phyloP scores from a whole-genome alignment of 2,888 invertebrate species.

The Dicranocentrus wangi region DNA sequence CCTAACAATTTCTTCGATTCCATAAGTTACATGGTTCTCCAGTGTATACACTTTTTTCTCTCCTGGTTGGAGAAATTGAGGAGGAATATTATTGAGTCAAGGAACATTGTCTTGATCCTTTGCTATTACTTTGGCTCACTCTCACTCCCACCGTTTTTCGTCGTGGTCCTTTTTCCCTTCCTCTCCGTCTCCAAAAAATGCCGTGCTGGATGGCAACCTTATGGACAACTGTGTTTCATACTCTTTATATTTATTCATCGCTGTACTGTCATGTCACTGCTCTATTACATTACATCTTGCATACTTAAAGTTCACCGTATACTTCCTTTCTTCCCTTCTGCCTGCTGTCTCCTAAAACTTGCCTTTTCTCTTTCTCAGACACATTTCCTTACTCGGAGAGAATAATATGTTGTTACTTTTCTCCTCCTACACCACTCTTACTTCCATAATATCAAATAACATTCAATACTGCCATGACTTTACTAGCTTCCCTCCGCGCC shows the following conservation, averaged over 20 bases:
- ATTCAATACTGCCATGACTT: constrained; percentile 31
- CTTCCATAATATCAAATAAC: constrained; percentile 35
- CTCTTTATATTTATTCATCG: background rate
- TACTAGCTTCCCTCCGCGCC: constrained; percentile 14
- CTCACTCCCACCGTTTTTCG: constrained; percentile 18
- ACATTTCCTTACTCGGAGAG: background rate
- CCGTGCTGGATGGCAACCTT: too few relatives aligned
- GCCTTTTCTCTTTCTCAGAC: constrained; percentile 7
- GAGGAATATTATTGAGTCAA: constrained; percentile 47
- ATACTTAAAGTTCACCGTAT: background rate
- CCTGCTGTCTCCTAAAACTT: constrained; percentile 32
- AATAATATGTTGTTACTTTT: constrained; percentile 30
- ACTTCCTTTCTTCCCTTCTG: constrained; percentile 10
- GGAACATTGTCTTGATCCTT: constrained; percentile 57
- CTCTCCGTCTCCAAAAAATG: background rate
- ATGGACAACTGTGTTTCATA: too few relatives aligned
- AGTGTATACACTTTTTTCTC: background rate
- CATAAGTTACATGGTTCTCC: too few relatives aligned
- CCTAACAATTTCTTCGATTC: background rate
- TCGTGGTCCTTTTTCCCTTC: background rate
- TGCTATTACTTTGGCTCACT: constrained; percentile 31
- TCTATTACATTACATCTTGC: constrained; percentile 12
- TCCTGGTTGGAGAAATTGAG: background rate
- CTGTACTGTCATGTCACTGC: background rate
- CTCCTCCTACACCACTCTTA: constrained; percentile 41